phyloP scores from a whole-genome alignment of 2,888 invertebrate genomes.

The Pilophorus perplexus region DNA sequence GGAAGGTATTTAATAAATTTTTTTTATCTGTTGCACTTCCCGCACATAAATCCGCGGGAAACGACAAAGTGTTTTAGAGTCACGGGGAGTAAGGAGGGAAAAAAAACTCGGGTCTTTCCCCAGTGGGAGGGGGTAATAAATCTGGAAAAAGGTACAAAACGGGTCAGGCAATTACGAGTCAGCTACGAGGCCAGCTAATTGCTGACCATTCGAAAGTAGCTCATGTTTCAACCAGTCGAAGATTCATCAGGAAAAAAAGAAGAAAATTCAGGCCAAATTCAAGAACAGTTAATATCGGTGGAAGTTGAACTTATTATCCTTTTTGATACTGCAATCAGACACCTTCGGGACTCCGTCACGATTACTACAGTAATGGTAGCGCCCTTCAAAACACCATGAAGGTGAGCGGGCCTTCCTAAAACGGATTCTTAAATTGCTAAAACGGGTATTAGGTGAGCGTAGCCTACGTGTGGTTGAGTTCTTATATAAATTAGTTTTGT shows the following conservation, averaged over 20 bases:
- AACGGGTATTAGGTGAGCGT: too few species aligned
- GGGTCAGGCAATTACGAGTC: not conserved
- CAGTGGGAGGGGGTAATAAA: conserved; percentile 5
- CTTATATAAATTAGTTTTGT: too few species aligned
- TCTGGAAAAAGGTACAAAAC: conserved; percentile 1
- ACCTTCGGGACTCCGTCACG: too few species aligned
- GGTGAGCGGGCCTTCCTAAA: too few species aligned
- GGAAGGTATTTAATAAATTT: not conserved
- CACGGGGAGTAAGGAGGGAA: not conserved
- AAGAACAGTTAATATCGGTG: not conserved
- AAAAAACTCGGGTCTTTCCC: not conserved
- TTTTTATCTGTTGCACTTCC: conserved; percentile 14
- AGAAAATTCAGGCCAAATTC: not conserved
- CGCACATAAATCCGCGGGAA: conserved; percentile 4
- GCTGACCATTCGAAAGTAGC: too few species aligned
- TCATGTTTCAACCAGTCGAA: too few species aligned
- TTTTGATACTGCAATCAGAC: not conserved
- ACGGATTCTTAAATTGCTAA: too few species aligned
- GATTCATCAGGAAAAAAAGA: not conserved
- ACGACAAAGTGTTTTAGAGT: conserved; percentile 11
- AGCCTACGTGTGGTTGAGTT: too few species aligned
- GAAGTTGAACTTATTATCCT: not conserved
- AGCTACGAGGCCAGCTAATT: conserved; percentile 1
- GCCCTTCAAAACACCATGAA: too few species aligned
- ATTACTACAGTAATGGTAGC: too few species aligned